phyloP scores from a whole-genome alignment of 2,797 vertebrate species.

The Siniperca undulata region DNA sequence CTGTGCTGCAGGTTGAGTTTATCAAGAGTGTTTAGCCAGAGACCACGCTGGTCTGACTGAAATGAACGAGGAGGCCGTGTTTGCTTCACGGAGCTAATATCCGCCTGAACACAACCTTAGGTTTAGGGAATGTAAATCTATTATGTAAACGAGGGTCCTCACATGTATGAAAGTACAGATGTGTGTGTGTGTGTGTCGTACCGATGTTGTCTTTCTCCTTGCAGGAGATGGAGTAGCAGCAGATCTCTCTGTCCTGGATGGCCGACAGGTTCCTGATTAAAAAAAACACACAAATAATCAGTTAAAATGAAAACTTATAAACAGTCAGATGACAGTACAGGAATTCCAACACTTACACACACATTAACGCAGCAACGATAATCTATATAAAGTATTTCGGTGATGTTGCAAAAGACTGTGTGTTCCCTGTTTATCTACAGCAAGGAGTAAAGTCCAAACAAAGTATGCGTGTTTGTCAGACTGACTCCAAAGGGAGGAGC shows the following conservation, averaged over 20 bases:
- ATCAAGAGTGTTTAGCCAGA: too few relatives aligned
- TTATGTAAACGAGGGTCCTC: neutral
- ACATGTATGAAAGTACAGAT: neutral
- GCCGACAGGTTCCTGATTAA: slow-evolving; percentile 87
- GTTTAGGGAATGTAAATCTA: neutral
- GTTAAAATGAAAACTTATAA: neutral
- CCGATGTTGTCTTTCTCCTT: slow-evolving; percentile 95
- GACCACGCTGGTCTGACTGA: too few relatives aligned
- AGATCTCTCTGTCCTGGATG: slow-evolving; percentile 91
- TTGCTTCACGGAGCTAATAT: too few relatives aligned
- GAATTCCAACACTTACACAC: neutral
- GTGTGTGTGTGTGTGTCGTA: slow-evolving; percentile 49
- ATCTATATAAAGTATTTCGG: neutral
- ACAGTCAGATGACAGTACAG: too few relatives aligned
- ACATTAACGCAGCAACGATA: neutral
- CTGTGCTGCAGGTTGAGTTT: neutral
- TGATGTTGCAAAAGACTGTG: neutral
- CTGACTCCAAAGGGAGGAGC: neutral
- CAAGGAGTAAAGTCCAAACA: too few relatives aligned
- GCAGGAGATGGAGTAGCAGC: slow-evolving; percentile 96
- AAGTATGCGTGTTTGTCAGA: too few relatives aligned
- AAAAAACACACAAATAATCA: neutral
- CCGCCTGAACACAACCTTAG: neutral
- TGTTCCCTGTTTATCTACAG: neutral
- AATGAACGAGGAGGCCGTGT: too few relatives aligned